Conservation (phyloP, 2,888 invertebrate genomes). For the Caenorhabditis imperialis region DNA sequence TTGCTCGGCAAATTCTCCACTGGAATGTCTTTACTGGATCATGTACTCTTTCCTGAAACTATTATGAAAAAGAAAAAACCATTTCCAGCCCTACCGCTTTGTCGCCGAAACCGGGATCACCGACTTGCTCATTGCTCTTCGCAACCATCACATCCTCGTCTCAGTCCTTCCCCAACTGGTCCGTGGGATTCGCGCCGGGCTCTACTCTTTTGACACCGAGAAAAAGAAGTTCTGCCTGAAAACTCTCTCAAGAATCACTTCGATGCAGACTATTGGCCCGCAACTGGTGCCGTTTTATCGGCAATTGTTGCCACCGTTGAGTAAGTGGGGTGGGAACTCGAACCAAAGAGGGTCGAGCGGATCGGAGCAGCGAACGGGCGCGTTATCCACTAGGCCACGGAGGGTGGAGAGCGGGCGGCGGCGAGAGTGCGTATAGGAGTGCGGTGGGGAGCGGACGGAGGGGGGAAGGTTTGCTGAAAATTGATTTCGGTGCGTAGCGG, state of each 20-base stretch:
- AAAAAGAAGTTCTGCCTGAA: conserved; percentile 65
- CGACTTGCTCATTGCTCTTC: conserved; percentile 60
- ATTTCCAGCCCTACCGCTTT: conserved; percentile 65
- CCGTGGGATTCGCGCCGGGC: conserved; percentile 65
- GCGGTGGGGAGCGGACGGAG: too few species aligned
- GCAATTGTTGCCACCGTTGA: conserved; percentile 91
- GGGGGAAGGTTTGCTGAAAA: too few species aligned
- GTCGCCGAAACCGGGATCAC: conserved; percentile 66
- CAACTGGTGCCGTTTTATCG: conserved; percentile 96
- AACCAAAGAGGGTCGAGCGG: too few species aligned
- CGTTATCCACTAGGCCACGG: too few species aligned
- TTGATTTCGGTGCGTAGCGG: too few species aligned
- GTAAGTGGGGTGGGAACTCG: too few species aligned
- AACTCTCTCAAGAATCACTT: conserved; percentile 62
- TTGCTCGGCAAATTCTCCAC: conserved; percentile 48
- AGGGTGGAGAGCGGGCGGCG: too few species aligned
- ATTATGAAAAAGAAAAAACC: too few species aligned
- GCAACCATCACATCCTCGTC: conserved; percentile 32
- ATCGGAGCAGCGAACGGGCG: too few species aligned
- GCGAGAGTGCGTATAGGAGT: too few species aligned
- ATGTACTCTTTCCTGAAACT: too few species aligned
- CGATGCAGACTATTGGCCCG: conserved; percentile 86
- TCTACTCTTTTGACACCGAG: conserved; percentile 63
- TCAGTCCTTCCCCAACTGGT: conserved; percentile 56
- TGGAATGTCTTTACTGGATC: conserved; percentile 50